Base-by-base conservation (phyloP, 2,113 vertebrate genomes). In the Myotis yumanensis region DNA sequence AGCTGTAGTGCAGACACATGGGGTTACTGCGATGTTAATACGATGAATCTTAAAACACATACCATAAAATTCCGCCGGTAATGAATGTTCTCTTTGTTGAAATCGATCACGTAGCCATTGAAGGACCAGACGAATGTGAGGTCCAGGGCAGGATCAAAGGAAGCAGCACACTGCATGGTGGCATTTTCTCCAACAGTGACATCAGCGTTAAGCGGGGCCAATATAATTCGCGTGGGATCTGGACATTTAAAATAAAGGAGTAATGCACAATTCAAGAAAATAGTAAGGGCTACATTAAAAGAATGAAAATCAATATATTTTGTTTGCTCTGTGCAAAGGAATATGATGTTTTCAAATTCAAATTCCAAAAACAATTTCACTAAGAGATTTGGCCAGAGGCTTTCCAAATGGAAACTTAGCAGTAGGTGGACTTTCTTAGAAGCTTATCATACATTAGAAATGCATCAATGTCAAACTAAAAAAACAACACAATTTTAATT, bases 81-180 rank as follows among this genome's bases (percentile, higher is more conserved):
- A 95, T 99, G 99, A 15, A 98, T 98, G 0, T 98, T 97, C 9
- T 99, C 98, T 96, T 98, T 99, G 97, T 99, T 98, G 79, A 99
- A 98, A 97, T 99, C 99, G 71, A 99, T 98, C 95, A 98, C 97
- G 43, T 98, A 98, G 89, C 98, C 99, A 69, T 99, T 99, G 86
- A 99, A 98, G 89, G 99, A 98, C 99, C 99, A 99, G 95, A 99
- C 98, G 96, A 99, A 99, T 11, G 99, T 99, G 97, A 99, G 98
- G 96, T 99, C 99, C 95, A 99, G 97, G 12, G 98, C 97, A 6
- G 98, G 94, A 97, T 99, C 99, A 69, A 99, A 99, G 75, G 99
- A 99, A 0, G 99, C 99, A 2, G 98, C 98, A 32, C 99, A 99
- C 57, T 99, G 99, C 99, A 99, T 99, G 71, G 97, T 97, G 80